A percentile compares a stretch with the other conserved stretches of the same genome.
Evolutionary conservation across 2,797 vertebrate genomes (phyloP).

Genomic region (Rhinoraja longicauda): DNA sequence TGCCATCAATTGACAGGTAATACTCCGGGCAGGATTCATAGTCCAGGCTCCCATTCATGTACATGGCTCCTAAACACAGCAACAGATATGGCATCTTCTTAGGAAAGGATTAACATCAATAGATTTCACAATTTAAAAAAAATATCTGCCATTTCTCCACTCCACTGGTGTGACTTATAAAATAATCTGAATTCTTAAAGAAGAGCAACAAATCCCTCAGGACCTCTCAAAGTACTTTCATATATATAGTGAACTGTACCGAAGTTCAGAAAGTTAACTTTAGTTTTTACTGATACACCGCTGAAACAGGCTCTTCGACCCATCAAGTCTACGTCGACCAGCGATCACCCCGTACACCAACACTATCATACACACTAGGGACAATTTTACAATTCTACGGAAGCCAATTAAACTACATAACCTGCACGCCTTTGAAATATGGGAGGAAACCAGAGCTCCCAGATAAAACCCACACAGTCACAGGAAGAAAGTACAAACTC

Average conservation of each 20-base stretch:
- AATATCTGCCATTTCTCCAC: neutral
- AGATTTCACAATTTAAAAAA: neutral
- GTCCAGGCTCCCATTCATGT: slow-evolving; percentile 71
- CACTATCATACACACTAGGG: too few species aligned
- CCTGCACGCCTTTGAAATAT: too few species aligned
- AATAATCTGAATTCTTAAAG: neutral
- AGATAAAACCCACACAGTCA: too few species aligned
- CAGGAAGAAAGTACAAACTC: too few species aligned
- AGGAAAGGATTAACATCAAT: neutral
- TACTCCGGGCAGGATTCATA: slow-evolving; percentile 74
- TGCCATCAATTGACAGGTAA: slow-evolving; percentile 83
- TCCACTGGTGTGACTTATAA: neutral
- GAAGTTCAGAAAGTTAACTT: neutral
- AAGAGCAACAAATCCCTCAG: neutral
- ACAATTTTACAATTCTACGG: too few species aligned
- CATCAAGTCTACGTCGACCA: too few species aligned
- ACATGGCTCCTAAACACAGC: slow-evolving; percentile 57
- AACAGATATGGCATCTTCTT: neutral
- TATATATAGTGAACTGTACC: neutral
- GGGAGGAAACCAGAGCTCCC: too few species aligned
- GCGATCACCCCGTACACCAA: too few species aligned
- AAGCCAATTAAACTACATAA: too few species aligned
- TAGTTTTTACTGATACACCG: too few species aligned
- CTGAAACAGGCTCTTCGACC: too few species aligned
- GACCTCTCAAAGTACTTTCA: neutral